These are phyloP conservation scores for Prinia subflava DNA, from an alignment of 2,113 vertebrate species.

Conservation along the genomic window DNA sequence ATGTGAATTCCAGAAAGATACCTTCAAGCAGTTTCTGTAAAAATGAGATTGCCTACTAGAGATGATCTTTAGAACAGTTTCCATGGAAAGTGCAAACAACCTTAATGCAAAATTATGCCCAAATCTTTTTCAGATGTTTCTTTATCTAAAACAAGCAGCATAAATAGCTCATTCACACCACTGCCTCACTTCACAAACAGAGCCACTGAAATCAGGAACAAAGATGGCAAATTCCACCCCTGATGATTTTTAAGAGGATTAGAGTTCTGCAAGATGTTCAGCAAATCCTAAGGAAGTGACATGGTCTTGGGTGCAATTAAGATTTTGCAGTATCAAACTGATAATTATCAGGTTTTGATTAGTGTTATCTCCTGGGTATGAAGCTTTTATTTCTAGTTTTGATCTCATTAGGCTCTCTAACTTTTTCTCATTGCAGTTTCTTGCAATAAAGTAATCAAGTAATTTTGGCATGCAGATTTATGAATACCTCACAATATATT, in stretches of 20 bases:
- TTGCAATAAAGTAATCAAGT: not conserved
- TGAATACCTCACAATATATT: not conserved
- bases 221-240: not conserved
- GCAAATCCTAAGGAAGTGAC: not conserved
- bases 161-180: not conserved
- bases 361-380: not conserved
- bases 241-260: not conserved
- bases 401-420: not conserved
- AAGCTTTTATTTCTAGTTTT: not conserved
- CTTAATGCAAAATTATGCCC: not conserved
- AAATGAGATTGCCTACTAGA: not conserved
- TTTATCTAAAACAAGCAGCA: slow-evolving; percentile 1
- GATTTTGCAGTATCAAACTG: not conserved
- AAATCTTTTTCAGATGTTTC: not conserved
- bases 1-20: not conserved
- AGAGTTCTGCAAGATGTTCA: not conserved
- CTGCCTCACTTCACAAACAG: not conserved
- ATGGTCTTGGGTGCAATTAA: not conserved
- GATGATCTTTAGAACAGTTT: not conserved
- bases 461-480: not conserved
- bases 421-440: not conserved
- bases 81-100: not conserved
- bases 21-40: not conserved
- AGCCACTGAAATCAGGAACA: not conserved
- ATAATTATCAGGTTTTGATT: not conserved